These are phyloP conservation scores for Hyperoplus immaculatus DNA, from an alignment of 2,797 vertebrate species.

Conservation along the genomic window DNA sequence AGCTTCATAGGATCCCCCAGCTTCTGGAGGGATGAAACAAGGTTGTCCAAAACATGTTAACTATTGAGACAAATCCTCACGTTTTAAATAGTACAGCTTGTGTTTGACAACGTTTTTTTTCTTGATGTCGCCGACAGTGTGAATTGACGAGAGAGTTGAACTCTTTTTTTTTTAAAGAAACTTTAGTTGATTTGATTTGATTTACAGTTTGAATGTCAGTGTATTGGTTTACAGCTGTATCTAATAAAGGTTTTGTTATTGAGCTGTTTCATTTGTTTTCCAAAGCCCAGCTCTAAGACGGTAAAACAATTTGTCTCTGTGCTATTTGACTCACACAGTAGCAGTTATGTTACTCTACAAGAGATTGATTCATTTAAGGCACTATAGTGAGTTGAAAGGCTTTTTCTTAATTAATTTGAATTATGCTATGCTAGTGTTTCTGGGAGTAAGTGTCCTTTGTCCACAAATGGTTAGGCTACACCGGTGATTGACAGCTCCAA, in stretches of 20 bases:
- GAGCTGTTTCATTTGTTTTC: neutral
- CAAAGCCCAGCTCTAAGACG: neutral
- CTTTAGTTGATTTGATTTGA: accelerated
- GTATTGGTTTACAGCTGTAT: neutral
- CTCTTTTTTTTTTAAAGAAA: neutral
- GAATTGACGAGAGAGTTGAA: neutral
- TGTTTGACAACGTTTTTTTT: neutral
- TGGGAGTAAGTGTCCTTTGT: neutral
- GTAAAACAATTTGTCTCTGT: neutral
- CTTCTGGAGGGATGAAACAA: slow-evolving; percentile 7
- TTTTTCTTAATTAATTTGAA: neutral
- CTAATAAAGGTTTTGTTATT: neutral
- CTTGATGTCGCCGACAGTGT: neutral
- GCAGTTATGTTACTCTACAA: neutral
- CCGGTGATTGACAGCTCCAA: neutral
- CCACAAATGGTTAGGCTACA: slow-evolving; percentile 5
- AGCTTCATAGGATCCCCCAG: too few relatives aligned
- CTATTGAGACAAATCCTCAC: neutral
- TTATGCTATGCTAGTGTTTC: neutral
- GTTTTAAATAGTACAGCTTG: slow-evolving; percentile 5
- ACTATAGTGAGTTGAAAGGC: neutral
- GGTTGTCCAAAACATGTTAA: neutral
- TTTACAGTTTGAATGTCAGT: neutral
- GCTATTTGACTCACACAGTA: neutral
- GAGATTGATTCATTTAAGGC: neutral